These are phyloP conservation scores for Folsomia candida DNA, from an alignment of 2,888 invertebrate genomes.

Conservation along the genomic window DNA sequence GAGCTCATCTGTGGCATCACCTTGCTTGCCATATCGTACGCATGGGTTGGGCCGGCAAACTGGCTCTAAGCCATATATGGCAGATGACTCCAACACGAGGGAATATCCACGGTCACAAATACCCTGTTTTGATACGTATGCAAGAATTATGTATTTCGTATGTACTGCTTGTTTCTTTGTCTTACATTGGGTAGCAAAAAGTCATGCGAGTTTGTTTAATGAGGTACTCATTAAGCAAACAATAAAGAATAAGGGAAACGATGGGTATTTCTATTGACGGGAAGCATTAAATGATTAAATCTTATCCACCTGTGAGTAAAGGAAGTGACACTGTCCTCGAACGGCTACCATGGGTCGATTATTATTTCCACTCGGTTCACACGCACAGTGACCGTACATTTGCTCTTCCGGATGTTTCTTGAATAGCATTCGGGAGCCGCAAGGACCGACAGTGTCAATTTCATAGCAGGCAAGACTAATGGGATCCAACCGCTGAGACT, in stretches of 20 bases:
- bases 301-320: conserved; percentile 40
- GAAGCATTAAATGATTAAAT: no score
- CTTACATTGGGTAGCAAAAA: no score
- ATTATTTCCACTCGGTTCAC: conserved; percentile 26
- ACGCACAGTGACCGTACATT: conserved; percentile 29
- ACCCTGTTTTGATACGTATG: conserved; percentile 19
- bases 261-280: no score
- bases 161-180: no score
- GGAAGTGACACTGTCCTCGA: conserved; percentile 30
- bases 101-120: conserved; percentile 29
- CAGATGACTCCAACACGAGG: conserved; percentile 3
- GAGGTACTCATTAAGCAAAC: no score
- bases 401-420: conserved; percentile 11
- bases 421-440: conserved; percentile 34
- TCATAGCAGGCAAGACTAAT: conserved; percentile 24
- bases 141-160: background rate
- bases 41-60: background rate
- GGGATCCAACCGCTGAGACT: conserved; percentile 21
- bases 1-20: background rate
- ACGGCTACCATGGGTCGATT: conserved; percentile 26
- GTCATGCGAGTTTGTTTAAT: no score
- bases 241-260: no score
- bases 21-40: no score
- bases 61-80: background rate
- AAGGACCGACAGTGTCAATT: conserved; percentile 34